Base-by-base conservation (phyloP, 1,140 invertebrate species). In the Laupala kohalensis region DNA sequence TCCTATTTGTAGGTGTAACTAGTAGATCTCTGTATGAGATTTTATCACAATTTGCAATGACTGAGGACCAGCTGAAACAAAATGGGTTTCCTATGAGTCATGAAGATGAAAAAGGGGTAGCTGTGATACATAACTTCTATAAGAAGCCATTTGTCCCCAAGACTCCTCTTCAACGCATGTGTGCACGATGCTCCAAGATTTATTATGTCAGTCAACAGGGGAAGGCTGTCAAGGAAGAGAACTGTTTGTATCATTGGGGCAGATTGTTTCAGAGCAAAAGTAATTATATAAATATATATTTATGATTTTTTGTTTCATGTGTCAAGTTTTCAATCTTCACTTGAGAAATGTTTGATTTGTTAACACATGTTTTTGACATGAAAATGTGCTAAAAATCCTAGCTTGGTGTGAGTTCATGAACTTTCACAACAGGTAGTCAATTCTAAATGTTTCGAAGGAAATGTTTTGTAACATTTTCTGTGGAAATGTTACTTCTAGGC, bases 221-320 rank as follows among this genome's bases (percentile, higher is more conserved):
- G 6, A 85, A 89, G 74, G 84, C 89, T 64, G 77, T 87, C 6
- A 80, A 82, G 9, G 83, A 86, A 75, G 88, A 94, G 80, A 89
- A 92, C 78, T 97, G 95, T 84, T 86, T 92, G 77, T 96, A 94
- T 82, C 95, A 97, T 83, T 92, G 91, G 81, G 93, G 94, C 71
- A 90, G 90, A 77, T 90, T 91, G 71, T 92, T 91, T 75, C 92
- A 23, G 71, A 82, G 80, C 80, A 73, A 80, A 78, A 29, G 67
- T 68, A 68, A 27, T 53, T 53, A 53, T 53, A 13, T 9, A 13
- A 53, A 13, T 2, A 19, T 13, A 53, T 13, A 53, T 0, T 15
- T 37, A 13, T 53, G 1, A 53, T 19, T 19, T 19, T 13, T 53
- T 53, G 37, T 53, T 13, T 53, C 37, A 53, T 13, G 9, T 9